Conservation (phyloP, 2,888 invertebrate species). For the Mesorhabditis sp. region DNA sequence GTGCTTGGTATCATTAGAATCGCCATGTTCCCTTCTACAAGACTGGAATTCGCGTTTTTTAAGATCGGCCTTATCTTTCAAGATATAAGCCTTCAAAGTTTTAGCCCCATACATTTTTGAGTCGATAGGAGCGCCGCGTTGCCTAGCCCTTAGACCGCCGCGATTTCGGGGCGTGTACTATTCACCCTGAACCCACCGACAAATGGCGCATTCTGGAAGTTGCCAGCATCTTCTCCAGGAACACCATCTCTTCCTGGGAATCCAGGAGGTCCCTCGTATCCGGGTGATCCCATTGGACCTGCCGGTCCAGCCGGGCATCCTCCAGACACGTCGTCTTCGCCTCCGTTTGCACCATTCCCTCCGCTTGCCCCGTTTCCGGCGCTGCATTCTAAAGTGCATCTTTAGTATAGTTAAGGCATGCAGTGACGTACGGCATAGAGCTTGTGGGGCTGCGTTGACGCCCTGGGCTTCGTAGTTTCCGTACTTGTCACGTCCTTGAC, state of each 20-base stretch:
- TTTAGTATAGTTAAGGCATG: neutral
- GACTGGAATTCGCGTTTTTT: no score
- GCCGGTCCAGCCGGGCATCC: conserved; percentile 42
- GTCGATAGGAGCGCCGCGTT: no score
- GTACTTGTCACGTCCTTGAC: conserved; percentile 39
- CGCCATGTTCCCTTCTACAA: no score
- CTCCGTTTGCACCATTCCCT: conserved; percentile 16
- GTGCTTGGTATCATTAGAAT: no score
- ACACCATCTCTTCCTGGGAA: conserved; percentile 34
- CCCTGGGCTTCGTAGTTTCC: conserved; percentile 45
- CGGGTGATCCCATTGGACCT: conserved; percentile 36
- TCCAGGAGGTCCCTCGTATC: conserved; percentile 30
- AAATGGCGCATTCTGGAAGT: conserved; percentile 38
- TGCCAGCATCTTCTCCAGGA: conserved; percentile 31
- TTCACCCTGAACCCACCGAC: conserved; percentile 14
- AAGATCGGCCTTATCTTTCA: no score
- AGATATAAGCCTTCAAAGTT: no score
- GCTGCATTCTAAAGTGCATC: conserved; percentile 18
- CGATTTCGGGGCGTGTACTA: no score
- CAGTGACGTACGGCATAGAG: no score
- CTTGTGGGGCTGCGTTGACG: conserved; percentile 26
- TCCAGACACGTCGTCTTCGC: conserved; percentile 34
- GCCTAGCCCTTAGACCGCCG: no score
- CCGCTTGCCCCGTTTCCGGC: conserved; percentile 31
- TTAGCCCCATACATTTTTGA: no score